Base-by-base conservation (phyloP, 2,797 vertebrate genomes). In the Acomys russatus region DNA sequence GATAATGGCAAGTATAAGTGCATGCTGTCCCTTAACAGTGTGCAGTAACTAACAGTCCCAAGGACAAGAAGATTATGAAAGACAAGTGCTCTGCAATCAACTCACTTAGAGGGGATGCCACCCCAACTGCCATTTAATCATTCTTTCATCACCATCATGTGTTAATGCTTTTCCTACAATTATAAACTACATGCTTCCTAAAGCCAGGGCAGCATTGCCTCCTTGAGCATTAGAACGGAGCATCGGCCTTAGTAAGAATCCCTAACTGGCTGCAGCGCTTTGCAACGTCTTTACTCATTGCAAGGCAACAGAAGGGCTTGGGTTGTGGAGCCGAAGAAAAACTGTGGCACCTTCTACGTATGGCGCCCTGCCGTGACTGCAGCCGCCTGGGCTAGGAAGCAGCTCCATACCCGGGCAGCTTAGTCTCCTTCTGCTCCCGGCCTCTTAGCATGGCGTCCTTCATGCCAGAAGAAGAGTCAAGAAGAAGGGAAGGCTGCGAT, bases 231-330 rank as follows among this genome's bases (percentile, higher is more conserved):
- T 54, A 80, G 51, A 64, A 56, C 49, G n/a, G 71, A 64, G 3
- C 44, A 12, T 20, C 12, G 30, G 44, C 76, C 18, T 28, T 83
- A 59, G 44, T 0, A 56, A 68, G 90, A 83, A 63, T 20, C 23
- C 77, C 70, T 79, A 15, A 92, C 1, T 18, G 70, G 77, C 7
- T 61, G 11, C 0, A 18, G 61, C n/a, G 15, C 17, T 92, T 97
- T 30, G 61, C 61, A 83, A 80, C 12, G 25, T 59, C 30, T 94
- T 85, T 70, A 54, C 61, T 83, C 78, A 92, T 18, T 17, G 4
- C 38, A 87, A 96, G 63, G 87, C 51, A 70, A 74, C 94, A 90
- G 51, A 44, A 84, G 33, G 68, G 18, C 78, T 76, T 77, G 17
- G 1, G 18, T 78, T 93, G 18, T 59, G 14, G 71, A 70, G 64